A percentile compares a stretch with the other conserved stretches of the same genome.
phyloP scores from a whole-genome alignment of 2,797 vertebrate species.

The Limnodromus scolopaceus region DNA sequence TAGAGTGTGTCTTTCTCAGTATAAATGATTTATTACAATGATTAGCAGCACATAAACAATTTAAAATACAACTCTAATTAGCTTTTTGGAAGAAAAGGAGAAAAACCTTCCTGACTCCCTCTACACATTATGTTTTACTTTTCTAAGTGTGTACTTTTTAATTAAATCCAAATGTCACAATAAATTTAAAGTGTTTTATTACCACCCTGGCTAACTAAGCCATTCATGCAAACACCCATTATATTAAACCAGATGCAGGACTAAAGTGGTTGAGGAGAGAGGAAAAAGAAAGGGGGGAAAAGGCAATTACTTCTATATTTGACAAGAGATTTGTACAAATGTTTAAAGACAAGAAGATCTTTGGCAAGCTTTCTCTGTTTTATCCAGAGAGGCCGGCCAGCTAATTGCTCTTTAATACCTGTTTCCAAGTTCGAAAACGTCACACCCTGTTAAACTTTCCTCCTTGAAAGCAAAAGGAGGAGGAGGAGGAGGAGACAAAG shows the following conservation, averaged over 20 bases:
- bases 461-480: background rate
- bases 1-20: conserved; percentile 85
- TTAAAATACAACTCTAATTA: conserved; percentile 88
- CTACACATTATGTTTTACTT: conserved; percentile 83
- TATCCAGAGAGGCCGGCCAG: conserved; percentile 13
- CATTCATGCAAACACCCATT: conserved; percentile 77
- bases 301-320: conserved; percentile 70
- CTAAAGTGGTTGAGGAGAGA: conserved; percentile 34
- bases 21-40: conserved; percentile 90
- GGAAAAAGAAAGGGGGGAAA: background rate
- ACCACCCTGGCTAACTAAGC: conserved; percentile 77
- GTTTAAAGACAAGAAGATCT: conserved; percentile 70
- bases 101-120: conserved; percentile 79
- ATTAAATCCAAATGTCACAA: conserved; percentile 88
- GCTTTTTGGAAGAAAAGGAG: conserved; percentile 83
- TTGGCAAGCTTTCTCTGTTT: conserved; percentile 55
- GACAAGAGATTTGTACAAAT: conserved; percentile 71
- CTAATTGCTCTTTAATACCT: conserved; percentile 63
- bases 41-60: conserved; percentile 89
- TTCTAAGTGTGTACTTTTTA: conserved; percentile 86
- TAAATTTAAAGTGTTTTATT: conserved; percentile 87
- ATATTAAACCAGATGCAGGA: conserved; percentile 70
- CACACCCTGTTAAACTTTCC: background rate
- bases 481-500: background rate
- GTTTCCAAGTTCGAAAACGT: conserved; percentile 26